Conservation (phyloP, 2,113 vertebrate species). For the Pteropus alecto region DNA sequence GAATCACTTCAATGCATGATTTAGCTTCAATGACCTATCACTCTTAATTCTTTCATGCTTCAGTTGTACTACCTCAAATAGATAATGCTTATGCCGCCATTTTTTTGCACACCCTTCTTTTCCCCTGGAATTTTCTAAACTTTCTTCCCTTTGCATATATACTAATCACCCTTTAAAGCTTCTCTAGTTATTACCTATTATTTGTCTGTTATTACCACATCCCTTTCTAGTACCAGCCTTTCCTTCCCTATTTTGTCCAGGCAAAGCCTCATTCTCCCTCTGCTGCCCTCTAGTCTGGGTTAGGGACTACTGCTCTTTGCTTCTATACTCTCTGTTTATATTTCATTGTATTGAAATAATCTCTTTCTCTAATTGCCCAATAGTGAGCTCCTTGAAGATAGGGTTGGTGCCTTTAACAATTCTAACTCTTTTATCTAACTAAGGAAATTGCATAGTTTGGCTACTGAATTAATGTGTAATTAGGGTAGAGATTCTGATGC, state of each 20-base stretch:
- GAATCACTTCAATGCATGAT: neutral
- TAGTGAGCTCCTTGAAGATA: neutral
- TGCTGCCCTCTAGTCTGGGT: neutral
- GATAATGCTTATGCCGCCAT: neutral
- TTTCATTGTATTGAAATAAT: neutral
- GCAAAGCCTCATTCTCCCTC: neutral
- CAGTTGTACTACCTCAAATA: neutral
- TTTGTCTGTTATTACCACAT: neutral
- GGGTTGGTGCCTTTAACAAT: neutral
- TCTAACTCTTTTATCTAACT: neutral
- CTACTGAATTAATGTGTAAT: neutral
- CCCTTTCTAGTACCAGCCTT: neutral
- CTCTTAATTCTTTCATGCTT: neutral
- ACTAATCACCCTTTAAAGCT: neutral
- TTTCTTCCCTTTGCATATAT: neutral
- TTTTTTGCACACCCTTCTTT: neutral
- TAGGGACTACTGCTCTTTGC: neutral
- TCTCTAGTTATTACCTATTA: neutral
- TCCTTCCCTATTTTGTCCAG: neutral
- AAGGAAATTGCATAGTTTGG: neutral
- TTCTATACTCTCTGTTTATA: neutral
- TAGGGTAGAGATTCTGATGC: neutral
- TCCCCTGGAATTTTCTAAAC: neutral
- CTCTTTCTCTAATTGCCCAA: neutral
- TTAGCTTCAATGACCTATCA: neutral